Evolutionary conservation across 2,113 vertebrate genomes (phyloP).

Genomic region (Benitochromis conjunctus): DNA sequence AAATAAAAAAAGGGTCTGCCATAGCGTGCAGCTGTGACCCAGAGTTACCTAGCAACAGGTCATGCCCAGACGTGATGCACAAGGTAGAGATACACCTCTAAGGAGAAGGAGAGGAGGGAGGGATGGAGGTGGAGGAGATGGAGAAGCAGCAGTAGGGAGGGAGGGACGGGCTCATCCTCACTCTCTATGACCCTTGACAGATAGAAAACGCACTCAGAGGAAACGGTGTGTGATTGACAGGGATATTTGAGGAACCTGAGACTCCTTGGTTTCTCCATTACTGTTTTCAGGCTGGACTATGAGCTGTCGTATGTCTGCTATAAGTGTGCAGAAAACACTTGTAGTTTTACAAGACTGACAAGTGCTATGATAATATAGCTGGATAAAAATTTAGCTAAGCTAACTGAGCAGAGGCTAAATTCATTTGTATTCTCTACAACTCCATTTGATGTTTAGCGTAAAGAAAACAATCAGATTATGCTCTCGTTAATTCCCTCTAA

Average conservation of each 20-base stretch:
- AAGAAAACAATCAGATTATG: conserved; percentile 1
- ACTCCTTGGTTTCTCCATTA: conserved; percentile 42
- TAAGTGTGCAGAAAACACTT: not conserved
- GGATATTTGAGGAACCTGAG: conserved; percentile 66
- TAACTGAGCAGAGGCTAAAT: not conserved
- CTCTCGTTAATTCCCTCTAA: not conserved
- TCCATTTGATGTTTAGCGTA: not conserved
- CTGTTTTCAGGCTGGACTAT: conserved; percentile 19
- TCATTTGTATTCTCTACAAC: not conserved
- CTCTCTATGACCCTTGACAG: conserved; percentile 77
- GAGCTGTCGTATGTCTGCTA: not conserved
- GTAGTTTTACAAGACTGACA: not conserved
- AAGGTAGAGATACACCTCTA: conserved; percentile 75
- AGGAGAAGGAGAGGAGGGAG: conserved; percentile 54
- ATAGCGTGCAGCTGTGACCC: conserved; percentile 81
- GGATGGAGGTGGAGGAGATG: conserved; percentile 43
- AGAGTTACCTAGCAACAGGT: conserved; percentile 85
- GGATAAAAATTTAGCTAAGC: not conserved
- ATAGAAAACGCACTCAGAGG: conserved; percentile 78
- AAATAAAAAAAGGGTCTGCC: conserved; percentile 76
- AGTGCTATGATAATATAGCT: not conserved
- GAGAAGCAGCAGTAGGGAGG: conserved; percentile 10
- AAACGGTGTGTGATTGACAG: conserved; percentile 75
- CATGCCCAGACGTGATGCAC: conserved; percentile 80
- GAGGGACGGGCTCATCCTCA: conserved; percentile 64